Base-by-base conservation (phyloP, 2,797 vertebrate genomes). In the Pyrocephalus nanus region DNA sequence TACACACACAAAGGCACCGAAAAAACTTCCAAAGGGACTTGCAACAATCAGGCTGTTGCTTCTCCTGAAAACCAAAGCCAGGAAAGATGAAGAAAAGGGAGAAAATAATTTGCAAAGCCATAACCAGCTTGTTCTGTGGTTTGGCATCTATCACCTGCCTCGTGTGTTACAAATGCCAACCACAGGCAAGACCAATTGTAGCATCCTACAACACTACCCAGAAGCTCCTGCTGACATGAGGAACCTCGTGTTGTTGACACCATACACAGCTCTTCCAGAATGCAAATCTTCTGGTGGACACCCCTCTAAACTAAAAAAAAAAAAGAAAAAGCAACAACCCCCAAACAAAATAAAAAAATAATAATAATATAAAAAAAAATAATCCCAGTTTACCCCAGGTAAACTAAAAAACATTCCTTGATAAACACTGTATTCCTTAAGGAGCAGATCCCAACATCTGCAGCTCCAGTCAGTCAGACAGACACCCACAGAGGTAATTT, bases 1-100 rank as follows among this genome's bases (percentile, higher is more conserved):
- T 16, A 13, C 9, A 4, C 25, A 1, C 9, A 9, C 38, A 40
- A 12, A 3, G 10, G 11, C 0, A 0, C 48, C 4, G 1, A 45
- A 36, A 38, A 40, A 60, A 40, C 19, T 29, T 27, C 75, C 54
- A 23, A 30, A 3, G 0, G 2, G 17, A 29, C 36, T 34, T 65
- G 25, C 26, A 43, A 29, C 32, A 13, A 48, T 36, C 65, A 58
- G 42, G 23, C 18, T 30, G 4, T 12, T 23, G 29, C 32, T 66
- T 58, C 21, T 25, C 20, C 67, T 54, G 38, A 61, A 78, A 78
- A 64, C 17, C 34, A 6, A 36, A 82, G 43, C 51, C 60, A 34
- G 55, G 30, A 62, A 80, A 11, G 10, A 6, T 16, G 15, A 27
- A 79, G 34, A 66, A 82, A 54, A 71, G 42, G 40, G 26, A 54